phyloP scores from a whole-genome alignment of 2,797 vertebrate species.

The Chrysolophus pictus region DNA sequence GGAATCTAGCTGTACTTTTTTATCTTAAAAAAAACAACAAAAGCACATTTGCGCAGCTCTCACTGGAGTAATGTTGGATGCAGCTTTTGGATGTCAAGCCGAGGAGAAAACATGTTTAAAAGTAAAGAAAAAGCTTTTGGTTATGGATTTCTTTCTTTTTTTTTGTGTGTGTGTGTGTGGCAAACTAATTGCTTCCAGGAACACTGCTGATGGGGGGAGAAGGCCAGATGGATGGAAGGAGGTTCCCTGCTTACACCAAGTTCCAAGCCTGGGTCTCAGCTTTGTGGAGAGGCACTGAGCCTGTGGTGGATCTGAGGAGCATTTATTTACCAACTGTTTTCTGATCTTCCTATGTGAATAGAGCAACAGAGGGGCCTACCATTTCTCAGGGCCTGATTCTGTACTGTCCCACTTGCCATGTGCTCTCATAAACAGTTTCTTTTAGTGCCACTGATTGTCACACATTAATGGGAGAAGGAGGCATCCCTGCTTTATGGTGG shows the following conservation, averaged over 20 bases:
- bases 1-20: background rate
- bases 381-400: background rate
- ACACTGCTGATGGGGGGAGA: background rate
- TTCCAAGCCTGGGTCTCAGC: background rate
- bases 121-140: background rate
- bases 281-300: background rate
- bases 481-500: rapidly evolving
- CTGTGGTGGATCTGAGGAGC: background rate
- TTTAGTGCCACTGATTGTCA: rapidly evolving
- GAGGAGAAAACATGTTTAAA: background rate
- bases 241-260: background rate
- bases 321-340: background rate
- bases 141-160: no score
- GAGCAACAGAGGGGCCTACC: background rate
- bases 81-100: background rate
- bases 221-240: background rate
- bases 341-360: rapidly evolving
- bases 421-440: background rate
- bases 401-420: rapidly evolving
- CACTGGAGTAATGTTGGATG: background rate
- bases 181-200: background rate
- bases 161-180: background rate
- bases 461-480: background rate
- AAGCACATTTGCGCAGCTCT: background rate
- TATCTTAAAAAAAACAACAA: background rate